Evolutionary conservation across 2,797 vertebrate genomes (phyloP), one percentile per base, ranked within the genome.

Genomic region (Telmatherina bonti): DNA sequence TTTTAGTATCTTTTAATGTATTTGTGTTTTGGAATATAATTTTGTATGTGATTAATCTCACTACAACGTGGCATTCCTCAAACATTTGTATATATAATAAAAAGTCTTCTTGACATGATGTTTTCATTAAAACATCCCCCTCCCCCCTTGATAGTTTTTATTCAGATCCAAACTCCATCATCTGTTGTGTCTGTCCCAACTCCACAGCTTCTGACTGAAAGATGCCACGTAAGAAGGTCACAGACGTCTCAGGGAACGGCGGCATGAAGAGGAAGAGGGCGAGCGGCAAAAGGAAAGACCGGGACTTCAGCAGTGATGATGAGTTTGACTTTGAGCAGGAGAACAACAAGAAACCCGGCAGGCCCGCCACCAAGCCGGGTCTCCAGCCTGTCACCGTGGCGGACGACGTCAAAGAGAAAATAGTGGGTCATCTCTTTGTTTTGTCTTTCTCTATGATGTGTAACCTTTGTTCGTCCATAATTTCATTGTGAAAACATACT

Each of bases 221-320:
- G 64, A 96, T 96, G 95, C 95, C 95, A 77, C 94, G 94, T 26
- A 96, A 95, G 94, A 96, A 95, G 94, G 94, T 93, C 83, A 94
- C 94, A 0, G 95, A 95, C 20, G 89, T 94, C 35, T 92, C 94
- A 41, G 94, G 94, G 68, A 95, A 95, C 2, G 93, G 94, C 26
- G 94, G 93, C 8, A 15, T 90, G 78, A 96, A 95, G 54, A 95
- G 91, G 83, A 96, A 95, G 89, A 84, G 93, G 75, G 81, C 88
- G 15, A 88, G 91, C 0, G 91, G 91, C 5, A 94, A 93, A 45
- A 93, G 92, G 86, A 96, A 95, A 83, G 95, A 96, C 45, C 67
- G 94, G 6, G 95, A 96, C 60, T 95, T 96, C 71, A 96, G 95
- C 61, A 95, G 94, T 2, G 95, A 96, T 0, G 95, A 96, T 2